phyloP scores from a whole-genome alignment of 2,797 vertebrate genomes.

The Phrynocephalus forsythii region DNA sequence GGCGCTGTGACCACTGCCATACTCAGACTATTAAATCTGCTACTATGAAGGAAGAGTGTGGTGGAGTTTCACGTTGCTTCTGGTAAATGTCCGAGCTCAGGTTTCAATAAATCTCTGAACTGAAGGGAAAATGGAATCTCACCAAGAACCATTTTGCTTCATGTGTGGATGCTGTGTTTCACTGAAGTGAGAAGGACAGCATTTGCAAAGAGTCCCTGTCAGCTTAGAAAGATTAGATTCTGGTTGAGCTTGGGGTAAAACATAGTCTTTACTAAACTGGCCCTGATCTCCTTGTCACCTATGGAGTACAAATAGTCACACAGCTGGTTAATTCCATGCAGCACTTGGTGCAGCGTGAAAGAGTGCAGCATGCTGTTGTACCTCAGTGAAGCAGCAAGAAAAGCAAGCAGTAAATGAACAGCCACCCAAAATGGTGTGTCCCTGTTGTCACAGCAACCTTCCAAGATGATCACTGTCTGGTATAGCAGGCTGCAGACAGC shows the following conservation, averaged over 20 bases:
- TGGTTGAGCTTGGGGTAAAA: background rate
- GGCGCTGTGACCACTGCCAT: too few species aligned
- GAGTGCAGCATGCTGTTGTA: background rate
- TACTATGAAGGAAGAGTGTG: too few species aligned
- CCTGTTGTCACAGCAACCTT: background rate
- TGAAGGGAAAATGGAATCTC: background rate
- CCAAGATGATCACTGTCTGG: background rate
- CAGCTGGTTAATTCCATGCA: background rate
- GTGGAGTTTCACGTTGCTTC: background rate
- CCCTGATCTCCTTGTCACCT: background rate
- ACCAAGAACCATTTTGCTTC: background rate
- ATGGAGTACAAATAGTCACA: background rate
- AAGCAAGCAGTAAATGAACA: fast-evolving
- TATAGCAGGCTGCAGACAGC: slow-evolving; percentile 65
- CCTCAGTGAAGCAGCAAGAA: slow-evolving; percentile 5
- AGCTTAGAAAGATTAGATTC: slow-evolving; percentile 1
- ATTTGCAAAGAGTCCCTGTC: background rate
- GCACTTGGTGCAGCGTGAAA: background rate
- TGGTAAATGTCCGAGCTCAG: background rate
- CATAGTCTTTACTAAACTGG: background rate
- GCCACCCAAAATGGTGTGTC: background rate
- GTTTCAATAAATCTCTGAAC: background rate
- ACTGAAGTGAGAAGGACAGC: background rate
- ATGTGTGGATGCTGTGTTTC: background rate
- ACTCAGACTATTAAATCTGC: too few species aligned